A percentile compares a stretch with the other conserved stretches of the same genome.
Conservation (phyloP, 2,113 vertebrate genomes). For the Herpailurus yagouaroundi region DNA sequence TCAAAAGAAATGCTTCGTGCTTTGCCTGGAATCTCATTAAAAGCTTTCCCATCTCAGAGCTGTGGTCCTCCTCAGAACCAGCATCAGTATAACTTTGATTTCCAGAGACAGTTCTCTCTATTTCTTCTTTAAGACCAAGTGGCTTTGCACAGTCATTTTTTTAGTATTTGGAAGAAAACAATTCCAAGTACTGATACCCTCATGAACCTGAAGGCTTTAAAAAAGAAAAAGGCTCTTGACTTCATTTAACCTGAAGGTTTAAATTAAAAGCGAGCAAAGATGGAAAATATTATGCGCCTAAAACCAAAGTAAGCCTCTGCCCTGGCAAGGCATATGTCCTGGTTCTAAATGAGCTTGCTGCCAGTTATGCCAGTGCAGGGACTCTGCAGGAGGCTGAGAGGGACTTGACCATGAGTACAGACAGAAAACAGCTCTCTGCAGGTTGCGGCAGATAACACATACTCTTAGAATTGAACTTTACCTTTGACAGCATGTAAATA, state of each 20-base stretch:
- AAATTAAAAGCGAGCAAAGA: constrained; percentile 43
- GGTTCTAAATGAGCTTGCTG: background rate
- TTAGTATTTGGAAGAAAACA: constrained; percentile 33
- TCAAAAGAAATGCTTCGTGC: background rate
- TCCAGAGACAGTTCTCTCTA: background rate
- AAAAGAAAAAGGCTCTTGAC: background rate
- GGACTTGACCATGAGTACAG: background rate
- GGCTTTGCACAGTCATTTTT: constrained; percentile 10
- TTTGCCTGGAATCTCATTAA: background rate
- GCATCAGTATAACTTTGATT: background rate
- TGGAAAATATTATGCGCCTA: background rate
- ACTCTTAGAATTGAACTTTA: constrained; percentile 5
- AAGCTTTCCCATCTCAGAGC: background rate
- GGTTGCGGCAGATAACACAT: constrained; percentile 37
- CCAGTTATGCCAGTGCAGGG: background rate
- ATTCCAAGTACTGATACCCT: background rate
- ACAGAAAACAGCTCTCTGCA: constrained; percentile 1
- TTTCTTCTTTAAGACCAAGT: background rate
- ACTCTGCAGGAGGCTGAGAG: background rate
- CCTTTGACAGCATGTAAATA: constrained; percentile 60
- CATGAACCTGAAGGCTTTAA: background rate
- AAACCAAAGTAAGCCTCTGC: background rate
- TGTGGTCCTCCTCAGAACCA: background rate
- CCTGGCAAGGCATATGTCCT: background rate
- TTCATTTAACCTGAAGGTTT: background rate